phyloP scores from a whole-genome alignment of 2,113 vertebrate species.

The Laticauda colubrina region DNA sequence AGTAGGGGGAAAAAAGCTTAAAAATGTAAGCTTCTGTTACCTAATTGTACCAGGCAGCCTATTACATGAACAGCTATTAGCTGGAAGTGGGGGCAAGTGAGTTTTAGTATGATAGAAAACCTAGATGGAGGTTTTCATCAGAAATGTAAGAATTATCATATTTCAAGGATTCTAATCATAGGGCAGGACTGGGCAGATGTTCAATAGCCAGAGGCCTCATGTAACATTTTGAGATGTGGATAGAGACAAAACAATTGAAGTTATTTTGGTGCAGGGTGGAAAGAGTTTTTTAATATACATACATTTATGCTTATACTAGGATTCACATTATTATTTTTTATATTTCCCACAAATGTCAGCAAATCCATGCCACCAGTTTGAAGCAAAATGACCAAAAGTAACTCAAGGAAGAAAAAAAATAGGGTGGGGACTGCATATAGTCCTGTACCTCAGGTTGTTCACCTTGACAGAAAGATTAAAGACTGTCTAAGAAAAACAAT shows the following conservation, averaged over 20 bases:
- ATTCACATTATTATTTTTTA: background rate
- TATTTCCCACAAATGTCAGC: background rate
- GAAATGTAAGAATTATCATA: background rate
- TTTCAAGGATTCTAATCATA: background rate
- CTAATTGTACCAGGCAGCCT: conserved; percentile 51
- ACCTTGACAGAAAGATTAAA: conserved; percentile 36
- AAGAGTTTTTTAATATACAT: background rate
- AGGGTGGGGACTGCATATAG: background rate
- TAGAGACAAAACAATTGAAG: background rate
- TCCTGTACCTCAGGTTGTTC: background rate
- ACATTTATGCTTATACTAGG: background rate
- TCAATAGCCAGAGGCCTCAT: background rate
- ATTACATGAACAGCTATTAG: conserved; percentile 58
- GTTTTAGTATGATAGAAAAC: conserved; percentile 43
- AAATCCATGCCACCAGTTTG: background rate
- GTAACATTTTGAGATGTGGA: background rate
- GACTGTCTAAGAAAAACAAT: background rate
- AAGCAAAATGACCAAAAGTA: background rate
- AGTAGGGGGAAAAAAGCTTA: conserved; percentile 26
- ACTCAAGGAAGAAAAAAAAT: background rate
- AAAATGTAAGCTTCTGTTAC: conserved; percentile 54
- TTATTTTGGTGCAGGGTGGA: background rate
- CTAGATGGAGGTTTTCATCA: conserved; percentile 23
- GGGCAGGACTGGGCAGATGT: background rate
- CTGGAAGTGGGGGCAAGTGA: conserved; percentile 45